Evolutionary conservation across 2,797 vertebrate genomes (phyloP).

Genomic region (Mus minutoides): DNA sequence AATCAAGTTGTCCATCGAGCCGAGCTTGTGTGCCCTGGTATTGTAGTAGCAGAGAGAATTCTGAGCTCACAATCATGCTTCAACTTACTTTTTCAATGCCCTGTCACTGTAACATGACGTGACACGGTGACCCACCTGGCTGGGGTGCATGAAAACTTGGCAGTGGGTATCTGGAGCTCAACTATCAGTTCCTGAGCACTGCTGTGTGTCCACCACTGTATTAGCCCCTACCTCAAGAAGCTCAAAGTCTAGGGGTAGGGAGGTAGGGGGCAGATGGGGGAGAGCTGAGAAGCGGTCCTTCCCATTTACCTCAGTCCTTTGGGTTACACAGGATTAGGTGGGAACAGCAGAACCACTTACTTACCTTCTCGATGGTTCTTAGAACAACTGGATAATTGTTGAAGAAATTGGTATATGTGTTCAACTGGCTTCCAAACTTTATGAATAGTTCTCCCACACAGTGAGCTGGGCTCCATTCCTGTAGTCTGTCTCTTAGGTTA

Average conservation of each 20-base stretch:
- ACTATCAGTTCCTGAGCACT: neutral
- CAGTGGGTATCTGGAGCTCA: neutral
- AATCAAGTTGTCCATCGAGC: neutral
- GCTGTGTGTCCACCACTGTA: neutral
- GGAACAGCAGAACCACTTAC: neutral
- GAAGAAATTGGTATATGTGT: slow-evolving; percentile 90
- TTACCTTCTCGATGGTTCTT: slow-evolving; percentile 90
- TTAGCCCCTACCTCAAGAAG: neutral
- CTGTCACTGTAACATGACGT: neutral
- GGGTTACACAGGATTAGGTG: neutral
- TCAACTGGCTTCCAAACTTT: slow-evolving; percentile 88
- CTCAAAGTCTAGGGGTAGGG: neutral
- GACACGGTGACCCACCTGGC: neutral
- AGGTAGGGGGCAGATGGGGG: neutral
- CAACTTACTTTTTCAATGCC: too few species aligned
- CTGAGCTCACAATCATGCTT: neutral
- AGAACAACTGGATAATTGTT: slow-evolving; percentile 91
- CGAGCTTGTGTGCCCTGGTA: neutral
- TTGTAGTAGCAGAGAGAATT: neutral
- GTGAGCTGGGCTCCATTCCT: slow-evolving; percentile 89
- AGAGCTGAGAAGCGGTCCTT: neutral
- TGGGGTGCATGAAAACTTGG: neutral
- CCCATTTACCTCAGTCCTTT: neutral
- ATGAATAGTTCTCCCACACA: slow-evolving; percentile 90
- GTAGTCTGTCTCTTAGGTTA: slow-evolving; percentile 86